A percentile compares a stretch with the other conserved stretches of the same genome.
These are phyloP conservation scores for Incurvaria masculella DNA, from an alignment of 2,888 invertebrate genomes.

Conservation along the genomic window DNA sequence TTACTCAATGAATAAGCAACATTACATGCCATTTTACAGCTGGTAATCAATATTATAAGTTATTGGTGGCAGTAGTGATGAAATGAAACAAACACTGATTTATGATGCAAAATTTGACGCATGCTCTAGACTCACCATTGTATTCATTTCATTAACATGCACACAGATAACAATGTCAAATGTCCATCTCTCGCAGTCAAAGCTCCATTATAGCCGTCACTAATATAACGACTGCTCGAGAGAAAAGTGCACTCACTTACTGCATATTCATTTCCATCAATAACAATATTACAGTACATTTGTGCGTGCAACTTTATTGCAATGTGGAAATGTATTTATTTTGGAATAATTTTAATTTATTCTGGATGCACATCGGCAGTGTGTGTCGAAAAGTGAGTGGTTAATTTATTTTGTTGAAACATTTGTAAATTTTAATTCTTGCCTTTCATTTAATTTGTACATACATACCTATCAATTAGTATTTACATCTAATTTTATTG, in stretches of 20 bases:
- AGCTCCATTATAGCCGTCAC: neutral
- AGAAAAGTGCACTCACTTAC: neutral
- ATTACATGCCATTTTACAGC: no score
- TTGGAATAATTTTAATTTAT: neutral
- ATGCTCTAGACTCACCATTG: no score
- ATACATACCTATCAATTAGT: no score
- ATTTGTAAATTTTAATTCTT: no score
- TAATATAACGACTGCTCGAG: neutral
- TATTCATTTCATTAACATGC: slow-evolving; percentile 38
- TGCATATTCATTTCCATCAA: neutral
- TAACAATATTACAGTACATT: neutral
- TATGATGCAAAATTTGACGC: no score
- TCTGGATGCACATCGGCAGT: neutral
- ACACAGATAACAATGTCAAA: slow-evolving; percentile 37
- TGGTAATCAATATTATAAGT: no score
- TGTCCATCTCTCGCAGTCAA: slow-evolving; percentile 19
- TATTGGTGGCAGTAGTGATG: no score
- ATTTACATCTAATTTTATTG: no score
- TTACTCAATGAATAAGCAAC: no score
- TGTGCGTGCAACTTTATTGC: neutral
- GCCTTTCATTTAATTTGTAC: no score
- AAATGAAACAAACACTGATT: neutral
- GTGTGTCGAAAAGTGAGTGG: neutral
- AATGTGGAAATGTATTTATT: neutral
- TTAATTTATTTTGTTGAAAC: no score